A percentile compares a stretch with the other conserved stretches of the same genome.
Conservation (phyloP, 2,888 invertebrate species). For the Phyto melanocephala region DNA sequence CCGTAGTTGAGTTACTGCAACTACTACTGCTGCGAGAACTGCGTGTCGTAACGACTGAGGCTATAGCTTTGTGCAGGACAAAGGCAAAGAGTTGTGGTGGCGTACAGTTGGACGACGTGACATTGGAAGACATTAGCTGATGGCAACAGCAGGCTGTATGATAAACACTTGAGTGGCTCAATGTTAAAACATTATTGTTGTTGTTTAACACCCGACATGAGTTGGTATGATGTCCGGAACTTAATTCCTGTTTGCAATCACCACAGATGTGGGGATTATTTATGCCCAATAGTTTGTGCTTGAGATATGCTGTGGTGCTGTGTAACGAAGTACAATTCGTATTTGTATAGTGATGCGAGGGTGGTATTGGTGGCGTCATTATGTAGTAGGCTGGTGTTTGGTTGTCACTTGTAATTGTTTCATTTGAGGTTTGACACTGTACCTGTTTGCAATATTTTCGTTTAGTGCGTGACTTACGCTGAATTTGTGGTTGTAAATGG, state of each 20-base stretch:
- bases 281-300: constrained; percentile 58
- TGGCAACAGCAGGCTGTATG: constrained; percentile 68
- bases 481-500: constrained; percentile 72
- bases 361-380: constrained; percentile 40
- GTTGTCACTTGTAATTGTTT: constrained; percentile 21
- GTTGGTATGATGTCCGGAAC: constrained; percentile 84
- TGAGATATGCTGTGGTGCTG: constrained; percentile 46
- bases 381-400: constrained; percentile 46
- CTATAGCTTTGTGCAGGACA: constrained; percentile 69
- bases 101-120: constrained; percentile 57
- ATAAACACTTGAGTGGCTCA: constrained; percentile 55
- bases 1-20: constrained; percentile 78
- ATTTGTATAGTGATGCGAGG: constrained; percentile 45
- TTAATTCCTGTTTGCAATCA: constrained; percentile 84
- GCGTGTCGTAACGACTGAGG: constrained; percentile 68
- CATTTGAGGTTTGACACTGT: constrained; percentile 58
- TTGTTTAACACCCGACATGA: constrained; percentile 86
- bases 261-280: constrained; percentile 79
- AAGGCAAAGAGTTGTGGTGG: constrained; percentile 68
- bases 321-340: constrained; percentile 7
- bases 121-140: constrained; percentile 72
- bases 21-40: constrained; percentile 77
- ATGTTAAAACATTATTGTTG: constrained; percentile 77
- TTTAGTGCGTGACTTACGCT: constrained; percentile 77
- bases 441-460: constrained; percentile 70